These are phyloP conservation scores for Bujurquina vittata DNA, from an alignment of 2,113 vertebrate species.

Conservation along the genomic window DNA sequence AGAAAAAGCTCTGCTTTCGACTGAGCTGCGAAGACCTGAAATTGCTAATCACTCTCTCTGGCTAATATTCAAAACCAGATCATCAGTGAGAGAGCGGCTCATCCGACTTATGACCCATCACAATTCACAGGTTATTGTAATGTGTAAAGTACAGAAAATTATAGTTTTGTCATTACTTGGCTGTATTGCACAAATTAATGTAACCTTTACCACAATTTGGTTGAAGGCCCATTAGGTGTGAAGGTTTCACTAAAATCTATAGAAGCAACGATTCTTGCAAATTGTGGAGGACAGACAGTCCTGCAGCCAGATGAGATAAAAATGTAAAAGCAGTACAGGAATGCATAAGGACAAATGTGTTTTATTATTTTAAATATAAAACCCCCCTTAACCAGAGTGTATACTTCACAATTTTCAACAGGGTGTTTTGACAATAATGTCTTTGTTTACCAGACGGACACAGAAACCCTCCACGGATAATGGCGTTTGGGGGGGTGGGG, in stretches of 20 bases:
- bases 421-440: constrained; percentile 57
- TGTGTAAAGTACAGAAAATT: neutral
- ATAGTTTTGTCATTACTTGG: neutral
- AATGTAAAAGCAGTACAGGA: neutral
- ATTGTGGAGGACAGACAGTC: neutral
- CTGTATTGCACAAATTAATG: neutral
- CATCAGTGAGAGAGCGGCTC: too few relatives aligned
- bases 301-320: neutral
- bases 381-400: constrained; percentile 68
- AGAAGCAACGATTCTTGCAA: neutral
- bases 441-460: constrained; percentile 41
- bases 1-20: neutral
- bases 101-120: too few relatives aligned
- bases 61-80: neutral
- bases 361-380: constrained; percentile 82
- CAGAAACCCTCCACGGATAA: constrained; percentile 33
- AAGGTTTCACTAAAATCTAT: neutral
- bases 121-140: too few relatives aligned
- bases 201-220: neutral
- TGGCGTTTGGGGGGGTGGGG: neutral
- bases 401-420: constrained; percentile 60
- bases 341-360: constrained; percentile 61
- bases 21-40: neutral
- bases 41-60: neutral
- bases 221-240: neutral